Conservation (phyloP, 2,888 invertebrate species). For the Epinotia brunnichana region DNA sequence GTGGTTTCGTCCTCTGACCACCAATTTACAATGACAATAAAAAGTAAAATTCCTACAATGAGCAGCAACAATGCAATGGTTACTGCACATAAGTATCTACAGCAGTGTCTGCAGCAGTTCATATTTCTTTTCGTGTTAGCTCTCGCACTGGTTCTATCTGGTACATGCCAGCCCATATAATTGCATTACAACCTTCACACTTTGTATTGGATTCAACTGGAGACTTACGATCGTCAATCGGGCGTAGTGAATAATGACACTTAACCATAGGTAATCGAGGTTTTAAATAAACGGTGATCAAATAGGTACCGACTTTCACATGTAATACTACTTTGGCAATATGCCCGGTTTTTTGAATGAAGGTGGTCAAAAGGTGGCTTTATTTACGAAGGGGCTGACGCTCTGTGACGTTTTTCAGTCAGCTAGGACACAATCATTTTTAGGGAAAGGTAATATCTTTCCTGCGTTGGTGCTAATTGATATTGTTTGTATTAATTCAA, state of each 20-base stretch:
- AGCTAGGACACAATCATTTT: background rate
- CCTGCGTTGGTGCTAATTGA: background rate
- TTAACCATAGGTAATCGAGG: background rate
- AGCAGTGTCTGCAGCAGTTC: background rate
- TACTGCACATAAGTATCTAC: background rate
- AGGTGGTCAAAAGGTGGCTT: background rate
- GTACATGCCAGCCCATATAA: background rate
- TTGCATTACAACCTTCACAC: background rate
- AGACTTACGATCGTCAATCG: background rate
- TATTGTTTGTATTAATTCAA: background rate
- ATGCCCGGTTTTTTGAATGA: background rate
- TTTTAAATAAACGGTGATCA: background rate
- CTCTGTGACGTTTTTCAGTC: background rate
- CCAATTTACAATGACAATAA: background rate
- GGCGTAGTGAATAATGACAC: background rate
- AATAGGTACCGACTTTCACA: background rate
- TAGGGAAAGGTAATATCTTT: background rate
- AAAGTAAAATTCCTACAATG: background rate
- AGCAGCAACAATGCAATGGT: background rate
- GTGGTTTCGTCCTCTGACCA: background rate
- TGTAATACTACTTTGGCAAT: background rate
- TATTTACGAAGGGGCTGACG: too few relatives aligned
- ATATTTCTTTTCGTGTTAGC: background rate
- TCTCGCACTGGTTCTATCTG: background rate
- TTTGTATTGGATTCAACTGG: background rate